phyloP scores from a whole-genome alignment of 2,888 invertebrate species.

The Siphlonurus alternatus region DNA sequence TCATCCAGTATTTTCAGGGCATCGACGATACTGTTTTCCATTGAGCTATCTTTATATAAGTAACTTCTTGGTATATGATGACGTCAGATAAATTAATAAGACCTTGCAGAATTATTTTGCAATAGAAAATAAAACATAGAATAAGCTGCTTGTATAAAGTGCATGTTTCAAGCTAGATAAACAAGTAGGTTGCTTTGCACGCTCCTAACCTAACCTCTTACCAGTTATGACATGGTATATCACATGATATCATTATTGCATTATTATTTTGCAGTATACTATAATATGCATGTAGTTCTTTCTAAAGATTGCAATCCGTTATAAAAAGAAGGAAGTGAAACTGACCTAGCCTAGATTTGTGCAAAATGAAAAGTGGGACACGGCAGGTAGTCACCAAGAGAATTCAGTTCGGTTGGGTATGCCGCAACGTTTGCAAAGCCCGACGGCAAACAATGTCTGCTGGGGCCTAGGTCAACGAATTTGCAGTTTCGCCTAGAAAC shows the following conservation, averaged over 20 bases:
- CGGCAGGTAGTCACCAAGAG: background rate
- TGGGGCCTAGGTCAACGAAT: background rate
- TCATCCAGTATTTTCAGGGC: no score
- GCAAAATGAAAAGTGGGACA: background rate
- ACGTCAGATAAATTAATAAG: no score
- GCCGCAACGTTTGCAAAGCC: background rate
- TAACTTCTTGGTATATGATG: background rate
- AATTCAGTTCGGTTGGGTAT: background rate
- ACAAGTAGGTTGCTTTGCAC: background rate
- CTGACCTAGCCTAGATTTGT: conserved; percentile 2
- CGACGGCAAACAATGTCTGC: no score
- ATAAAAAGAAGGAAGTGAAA: background rate
- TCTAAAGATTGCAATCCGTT: no score
- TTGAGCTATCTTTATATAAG: no score
- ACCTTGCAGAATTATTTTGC: no score
- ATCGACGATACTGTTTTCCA: no score
- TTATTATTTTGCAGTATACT: background rate
- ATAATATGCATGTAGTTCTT: no score
- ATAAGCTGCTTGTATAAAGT: no score
- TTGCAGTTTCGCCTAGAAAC: background rate
- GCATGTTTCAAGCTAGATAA: background rate
- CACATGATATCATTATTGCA: background rate
- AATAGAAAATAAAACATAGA: no score
- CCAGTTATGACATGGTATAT: background rate
- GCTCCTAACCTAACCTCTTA: no score